Base-by-base conservation (phyloP, 2,888 invertebrate genomes). In the Bhutanitis thaidina region DNA sequence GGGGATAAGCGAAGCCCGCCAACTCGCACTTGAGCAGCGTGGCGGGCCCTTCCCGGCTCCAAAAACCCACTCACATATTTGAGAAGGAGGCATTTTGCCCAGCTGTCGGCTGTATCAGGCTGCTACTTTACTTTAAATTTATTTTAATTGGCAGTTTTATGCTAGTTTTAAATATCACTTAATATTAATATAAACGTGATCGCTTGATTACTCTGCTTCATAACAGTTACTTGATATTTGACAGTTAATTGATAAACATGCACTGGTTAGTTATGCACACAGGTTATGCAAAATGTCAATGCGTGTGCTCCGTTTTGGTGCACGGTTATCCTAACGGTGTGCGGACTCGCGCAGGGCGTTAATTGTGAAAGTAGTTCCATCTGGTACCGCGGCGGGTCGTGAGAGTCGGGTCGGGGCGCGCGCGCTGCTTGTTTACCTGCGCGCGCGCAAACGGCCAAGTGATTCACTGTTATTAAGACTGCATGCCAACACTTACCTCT, bases 361-460 rank as follows among this genome's bases (percentile, higher is more conserved):
- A 74, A 74, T 74, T 80, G 67, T 73, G 73, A 75, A 79, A 68
- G 62, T 62, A 65, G 66, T 61, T 61, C 60, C 62, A 66, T 52
- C 47, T 48, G 35, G 37, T 44, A 35, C 53, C 32, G 59, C 63
- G 67, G 58, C 59, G 65, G 62, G 65, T 64, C 58, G 55, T 27
- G 47, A 14, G 20, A n/a, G 16, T n/a, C 32, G 34, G n/a, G n/a
- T n/a, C n/a, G n/a, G n/a, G n/a, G 20, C 48, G 54, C 38, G 54
- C 49, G 55, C 40, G 55, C 54, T 49, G 58, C 57, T 54, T 72
- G 65, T 71, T 69, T 67, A 62, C 56, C 56, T 61, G 63, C 60
- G 58, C 69, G 69, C 70, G 72, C 67, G 62, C 72, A 79, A 77
- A 80, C 71, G 76, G 61, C 61, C 67, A 66, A 64, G 65, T 68